Evolutionary conservation across 1,140 invertebrate species (phyloP).

Genomic region (Polyergus mexicanus): DNA sequence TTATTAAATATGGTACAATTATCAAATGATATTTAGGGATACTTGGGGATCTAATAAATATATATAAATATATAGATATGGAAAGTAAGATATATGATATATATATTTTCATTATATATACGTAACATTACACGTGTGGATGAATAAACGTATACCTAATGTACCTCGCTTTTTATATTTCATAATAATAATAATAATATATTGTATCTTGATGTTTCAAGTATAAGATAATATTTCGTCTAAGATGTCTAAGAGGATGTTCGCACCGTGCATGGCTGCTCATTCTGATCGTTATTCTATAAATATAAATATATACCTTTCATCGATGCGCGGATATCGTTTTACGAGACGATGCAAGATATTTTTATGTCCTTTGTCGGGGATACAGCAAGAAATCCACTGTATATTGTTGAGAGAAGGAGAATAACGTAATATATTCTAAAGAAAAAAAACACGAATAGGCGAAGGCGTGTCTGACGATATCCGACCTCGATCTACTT

Average conservation of each 20-base stretch:
- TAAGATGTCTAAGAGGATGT: constrained; percentile 27
- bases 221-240: constrained; percentile 22
- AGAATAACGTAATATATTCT: not conserved
- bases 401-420: not conserved
- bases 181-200: constrained; percentile 30
- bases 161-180: constrained; percentile 57
- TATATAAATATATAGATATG: constrained; percentile 5
- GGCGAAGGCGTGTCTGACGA: not conserved
- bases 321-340: constrained; percentile 49
- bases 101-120: constrained; percentile 49
- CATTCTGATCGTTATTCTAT: constrained; percentile 45
- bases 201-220: constrained; percentile 38
- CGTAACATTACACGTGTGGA: not conserved
- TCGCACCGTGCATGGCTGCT: constrained; percentile 43
- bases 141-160: constrained; percentile 40
- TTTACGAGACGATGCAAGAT: constrained; percentile 21
- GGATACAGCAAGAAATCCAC: not conserved
- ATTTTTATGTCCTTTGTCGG: not conserved
- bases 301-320: constrained; percentile 51
- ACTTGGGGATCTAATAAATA: not conserved
- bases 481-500: constrained; percentile 53
- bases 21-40: not conserved
- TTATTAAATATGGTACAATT: constrained; percentile 47
- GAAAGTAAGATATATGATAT: constrained; percentile 22
- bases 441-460: not conserved